Percentiles rank a stretch among this genome's conserved stretches.
phyloP scores from a whole-genome alignment of 2,797 vertebrate genomes.

The Antrozous pallidus region DNA sequence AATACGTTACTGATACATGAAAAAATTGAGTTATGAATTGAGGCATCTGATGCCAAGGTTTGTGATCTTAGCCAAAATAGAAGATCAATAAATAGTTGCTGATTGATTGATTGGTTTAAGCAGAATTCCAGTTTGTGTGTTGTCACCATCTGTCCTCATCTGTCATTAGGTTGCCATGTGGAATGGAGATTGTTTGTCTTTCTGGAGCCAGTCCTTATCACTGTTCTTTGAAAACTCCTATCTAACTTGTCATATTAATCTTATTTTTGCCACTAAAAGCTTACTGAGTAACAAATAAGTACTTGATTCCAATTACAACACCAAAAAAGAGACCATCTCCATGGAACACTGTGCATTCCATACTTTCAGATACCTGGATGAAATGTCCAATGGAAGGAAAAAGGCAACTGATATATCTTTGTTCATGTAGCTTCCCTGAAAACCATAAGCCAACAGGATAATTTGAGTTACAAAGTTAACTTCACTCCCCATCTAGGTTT shows the following conservation, averaged over 20 bases:
- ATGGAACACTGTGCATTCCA: background rate
- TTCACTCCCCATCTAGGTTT: background rate
- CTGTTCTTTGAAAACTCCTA: conserved; percentile 59
- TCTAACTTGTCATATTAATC: conserved; percentile 64
- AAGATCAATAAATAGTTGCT: conserved; percentile 68
- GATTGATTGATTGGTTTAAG: conserved; percentile 59
- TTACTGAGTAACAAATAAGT: conserved; percentile 55
- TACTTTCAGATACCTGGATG: background rate
- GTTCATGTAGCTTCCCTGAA: background rate
- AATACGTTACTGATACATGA: background rate
- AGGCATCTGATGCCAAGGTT: conserved; percentile 50
- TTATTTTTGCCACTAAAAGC: conserved; percentile 69
- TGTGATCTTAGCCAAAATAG: conserved; percentile 57
- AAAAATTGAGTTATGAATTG: conserved; percentile 42
- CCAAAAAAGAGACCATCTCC: background rate
- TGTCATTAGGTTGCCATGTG: conserved; percentile 67
- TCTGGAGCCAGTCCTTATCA: conserved; percentile 67
- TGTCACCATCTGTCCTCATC: conserved; percentile 69
- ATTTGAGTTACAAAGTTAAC: background rate
- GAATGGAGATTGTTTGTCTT: conserved; percentile 70
- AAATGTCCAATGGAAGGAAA: background rate
- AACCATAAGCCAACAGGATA: background rate
- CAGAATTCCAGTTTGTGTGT: conserved; percentile 51
- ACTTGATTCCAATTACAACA: conserved; percentile 44
- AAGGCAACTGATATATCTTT: background rate